Base-by-base conservation (phyloP, 35 echinoderm and acorn worm species). In the Lytechinus variegatus region DNA sequence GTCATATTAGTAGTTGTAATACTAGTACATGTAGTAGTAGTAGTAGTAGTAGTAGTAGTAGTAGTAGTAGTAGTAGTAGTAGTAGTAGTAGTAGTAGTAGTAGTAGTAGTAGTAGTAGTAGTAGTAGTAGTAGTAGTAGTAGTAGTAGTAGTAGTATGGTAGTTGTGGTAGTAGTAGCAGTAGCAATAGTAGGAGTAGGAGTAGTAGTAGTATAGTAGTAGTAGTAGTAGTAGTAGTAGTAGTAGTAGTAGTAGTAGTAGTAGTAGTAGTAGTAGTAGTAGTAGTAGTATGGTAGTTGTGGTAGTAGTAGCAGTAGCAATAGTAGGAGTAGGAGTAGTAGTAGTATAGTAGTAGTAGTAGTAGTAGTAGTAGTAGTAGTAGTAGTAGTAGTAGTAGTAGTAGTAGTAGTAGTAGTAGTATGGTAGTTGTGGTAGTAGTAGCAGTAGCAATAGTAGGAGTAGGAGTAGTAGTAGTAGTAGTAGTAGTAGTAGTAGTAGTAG, bases 71-170 rank as follows among this genome's bases (percentile, higher is more conserved):
- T 94, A 94, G 53, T 94, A 94, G 1, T 1, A n/a, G 8, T 56
- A 56, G 92, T 94, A 94, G 52, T 56, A 56, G 55, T 56, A 55
- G 53, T 56, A 94, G 53, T 56, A 94, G 92, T 58, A 94, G 53
- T 94, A 94, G 13, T 55, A 94, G 52, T 94, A 55, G 55, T 94
- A 58, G 12, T 58, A 55, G 55, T 58, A 55, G 92, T 54, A n/a
- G 13, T 94, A 58, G 53, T 94, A 94, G 53, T 94, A 94, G 92
- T 94, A 94, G 53, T 93, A 54, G 52, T 55, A n/a, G 52, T 93
- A 93, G 52, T 55, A 55, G 53, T 94, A 94, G 53, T 94, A 94
- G 53, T 94, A 94, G 53, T 94, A n/a, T n/a, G 56, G 53, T 94
- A 58, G 53, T 94, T 56, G 53, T 55, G 28, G 52, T 55, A 56